Percentiles rank a stretch among this genome's conserved stretches.
These are phyloP conservation scores for Zoroaster sp. DNA, from an alignment of 53 echinoderm and acorn worm species.

Conservation along the genomic window DNA sequence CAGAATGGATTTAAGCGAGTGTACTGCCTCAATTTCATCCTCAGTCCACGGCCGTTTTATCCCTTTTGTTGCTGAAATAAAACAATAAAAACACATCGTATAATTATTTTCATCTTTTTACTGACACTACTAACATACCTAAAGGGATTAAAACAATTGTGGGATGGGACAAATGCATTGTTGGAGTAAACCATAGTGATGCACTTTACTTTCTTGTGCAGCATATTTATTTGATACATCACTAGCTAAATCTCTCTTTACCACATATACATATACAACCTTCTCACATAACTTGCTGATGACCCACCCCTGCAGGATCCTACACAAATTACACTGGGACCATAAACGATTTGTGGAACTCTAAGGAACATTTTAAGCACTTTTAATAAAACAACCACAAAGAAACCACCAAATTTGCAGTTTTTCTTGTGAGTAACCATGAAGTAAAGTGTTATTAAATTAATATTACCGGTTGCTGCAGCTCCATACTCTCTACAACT, in stretches of 20 bases:
- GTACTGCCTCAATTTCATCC: neutral
- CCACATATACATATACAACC: no score
- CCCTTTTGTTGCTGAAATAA: neutral
- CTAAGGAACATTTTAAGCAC: neutral
- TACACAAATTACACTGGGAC: neutral
- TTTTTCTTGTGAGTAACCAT: neutral
- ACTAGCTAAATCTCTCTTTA: neutral
- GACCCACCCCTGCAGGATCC: neutral
- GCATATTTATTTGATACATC: neutral
- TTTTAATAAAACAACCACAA: neutral
- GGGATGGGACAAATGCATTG: neutral
- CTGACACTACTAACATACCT: neutral
- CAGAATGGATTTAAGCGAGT: neutral
- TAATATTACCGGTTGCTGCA: neutral
- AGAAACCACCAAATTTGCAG: neutral
- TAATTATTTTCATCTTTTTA: neutral
- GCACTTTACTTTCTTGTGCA: neutral
- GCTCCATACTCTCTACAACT: neutral
- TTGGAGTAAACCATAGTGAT: neutral
- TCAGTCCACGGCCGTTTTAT: conserved; percentile 6
- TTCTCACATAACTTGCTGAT: neutral
- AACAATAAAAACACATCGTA: neutral
- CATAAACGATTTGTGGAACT: neutral
- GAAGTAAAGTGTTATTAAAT: neutral
- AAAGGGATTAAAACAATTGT: neutral